Evolutionary conservation across 1,140 invertebrate species (phyloP).

Genomic region (Penaeus japonicus): DNA sequence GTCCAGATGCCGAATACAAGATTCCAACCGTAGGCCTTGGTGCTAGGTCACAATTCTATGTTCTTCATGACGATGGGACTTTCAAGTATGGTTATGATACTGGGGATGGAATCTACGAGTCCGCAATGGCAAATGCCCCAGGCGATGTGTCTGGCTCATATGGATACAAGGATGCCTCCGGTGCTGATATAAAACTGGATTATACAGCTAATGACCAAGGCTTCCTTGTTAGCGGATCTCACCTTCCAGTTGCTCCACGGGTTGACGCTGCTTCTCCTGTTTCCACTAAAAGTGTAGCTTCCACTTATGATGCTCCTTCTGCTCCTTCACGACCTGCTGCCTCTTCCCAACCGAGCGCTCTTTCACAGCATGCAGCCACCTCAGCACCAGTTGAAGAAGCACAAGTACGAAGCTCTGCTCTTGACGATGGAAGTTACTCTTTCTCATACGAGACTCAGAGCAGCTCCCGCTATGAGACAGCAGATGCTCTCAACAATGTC

Average conservation of each 20-base stretch:
- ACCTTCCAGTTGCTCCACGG: not conserved
- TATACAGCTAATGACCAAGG: not conserved
- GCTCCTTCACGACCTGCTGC: too few species aligned
- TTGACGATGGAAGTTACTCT: slow-evolving; percentile 26
- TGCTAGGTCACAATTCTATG: slow-evolving; percentile 33
- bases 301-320: too few species aligned
- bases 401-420: not conserved
- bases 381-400: not conserved
- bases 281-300: too few species aligned
- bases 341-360: too few species aligned
- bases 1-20: slow-evolving; percentile 27
- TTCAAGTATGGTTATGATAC: slow-evolving; percentile 29
- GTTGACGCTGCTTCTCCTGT: not conserved
- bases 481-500: slow-evolving; percentile 24
- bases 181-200: not conserved
- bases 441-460: slow-evolving; percentile 1
- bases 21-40: slow-evolving; percentile 33
- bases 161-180: not conserved
- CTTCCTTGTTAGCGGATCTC: not conserved
- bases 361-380: too few species aligned
- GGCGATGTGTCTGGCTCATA: not conserved
- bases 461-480: slow-evolving; percentile 24
- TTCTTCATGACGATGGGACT: slow-evolving; percentile 36
- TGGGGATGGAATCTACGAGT: not conserved
- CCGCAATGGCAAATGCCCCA: not conserved